These are phyloP conservation scores for Polypterus bichir DNA, from an alignment of 2,113 vertebrate genomes.

Conservation along the genomic window DNA sequence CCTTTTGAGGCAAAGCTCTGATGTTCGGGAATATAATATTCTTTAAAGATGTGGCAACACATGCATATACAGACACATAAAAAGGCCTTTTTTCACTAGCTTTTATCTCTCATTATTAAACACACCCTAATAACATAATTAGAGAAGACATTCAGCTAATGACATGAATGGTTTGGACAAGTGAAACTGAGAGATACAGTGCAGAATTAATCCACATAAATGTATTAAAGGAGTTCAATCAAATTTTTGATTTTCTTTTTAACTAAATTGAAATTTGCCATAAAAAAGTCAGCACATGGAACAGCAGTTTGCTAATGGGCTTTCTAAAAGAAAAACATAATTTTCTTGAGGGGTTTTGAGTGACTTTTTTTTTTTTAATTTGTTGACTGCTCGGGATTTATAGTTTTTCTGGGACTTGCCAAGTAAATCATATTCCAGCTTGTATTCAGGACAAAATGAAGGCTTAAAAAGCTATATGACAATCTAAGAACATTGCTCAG, in stretches of 20 bases:
- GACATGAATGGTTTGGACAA: conserved; percentile 35
- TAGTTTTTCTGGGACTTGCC: too few relatives aligned
- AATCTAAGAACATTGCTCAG: not conserved
- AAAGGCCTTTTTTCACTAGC: too few relatives aligned
- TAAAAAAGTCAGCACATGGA: not conserved
- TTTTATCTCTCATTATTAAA: conserved; percentile 31
- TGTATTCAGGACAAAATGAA: too few relatives aligned
- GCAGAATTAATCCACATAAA: conserved; percentile 6
- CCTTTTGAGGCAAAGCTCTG: conserved; percentile 67
- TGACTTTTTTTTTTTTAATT: too few relatives aligned
- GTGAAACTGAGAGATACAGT: conserved; percentile 18
- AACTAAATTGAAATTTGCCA: not conserved
- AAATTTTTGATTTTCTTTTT: not conserved
- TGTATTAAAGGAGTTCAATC: conserved; percentile 17
- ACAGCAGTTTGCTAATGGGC: too few relatives aligned
- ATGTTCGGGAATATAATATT: conserved; percentile 69
- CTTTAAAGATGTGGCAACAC: conserved; percentile 32
- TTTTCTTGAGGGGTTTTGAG: too few relatives aligned
- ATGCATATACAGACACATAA: not conserved
- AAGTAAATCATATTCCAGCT: too few relatives aligned
- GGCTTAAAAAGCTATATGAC: too few relatives aligned
- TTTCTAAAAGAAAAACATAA: too few relatives aligned
- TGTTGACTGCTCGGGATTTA: too few relatives aligned
- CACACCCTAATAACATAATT: conserved; percentile 60
- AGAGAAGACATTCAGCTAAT: conserved; percentile 55